A percentile compares a stretch with the other conserved stretches of the same genome.
phyloP scores from a whole-genome alignment of 37 sponge, comb jelly and placozoan species.

The Bolinopsis microptera region DNA sequence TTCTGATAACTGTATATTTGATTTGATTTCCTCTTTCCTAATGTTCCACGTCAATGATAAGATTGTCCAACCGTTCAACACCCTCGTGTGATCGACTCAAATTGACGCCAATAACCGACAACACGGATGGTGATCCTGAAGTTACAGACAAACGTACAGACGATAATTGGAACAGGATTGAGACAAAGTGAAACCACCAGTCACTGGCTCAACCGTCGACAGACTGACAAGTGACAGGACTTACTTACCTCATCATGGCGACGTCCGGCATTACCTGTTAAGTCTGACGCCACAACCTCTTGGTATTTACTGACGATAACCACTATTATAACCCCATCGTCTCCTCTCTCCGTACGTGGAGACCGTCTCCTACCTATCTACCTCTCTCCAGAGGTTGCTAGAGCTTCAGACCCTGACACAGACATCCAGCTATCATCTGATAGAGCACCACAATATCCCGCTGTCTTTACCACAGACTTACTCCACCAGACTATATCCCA shows the following conservation, averaged over 20 bases:
- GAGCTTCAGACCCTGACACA: not conserved
- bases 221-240: not conserved
- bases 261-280: too few species aligned
- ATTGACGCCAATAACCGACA: not conserved
- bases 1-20: not conserved
- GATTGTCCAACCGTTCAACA: not conserved
- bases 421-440: not conserved
- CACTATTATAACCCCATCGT: too few species aligned
- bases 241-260: not conserved
- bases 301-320: too few species aligned
- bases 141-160: not conserved
- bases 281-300: too few species aligned
- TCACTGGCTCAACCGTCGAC: too few species aligned
- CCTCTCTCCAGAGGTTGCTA: too few species aligned
- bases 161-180: not conserved
- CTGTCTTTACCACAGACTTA: not conserved
- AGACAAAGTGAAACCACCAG: not conserved
- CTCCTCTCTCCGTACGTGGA: too few species aligned
- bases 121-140: too few species aligned
- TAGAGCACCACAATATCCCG: not conserved
- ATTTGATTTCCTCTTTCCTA: not conserved
- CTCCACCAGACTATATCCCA: not conserved
- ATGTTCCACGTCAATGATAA: not conserved
- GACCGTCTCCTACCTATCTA: too few species aligned
- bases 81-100: not conserved